Evolutionary conservation across 2,113 vertebrate species (phyloP), one percentile per base, ranked within the genome.

Genomic region (Scophthalmus maximus): DNA sequence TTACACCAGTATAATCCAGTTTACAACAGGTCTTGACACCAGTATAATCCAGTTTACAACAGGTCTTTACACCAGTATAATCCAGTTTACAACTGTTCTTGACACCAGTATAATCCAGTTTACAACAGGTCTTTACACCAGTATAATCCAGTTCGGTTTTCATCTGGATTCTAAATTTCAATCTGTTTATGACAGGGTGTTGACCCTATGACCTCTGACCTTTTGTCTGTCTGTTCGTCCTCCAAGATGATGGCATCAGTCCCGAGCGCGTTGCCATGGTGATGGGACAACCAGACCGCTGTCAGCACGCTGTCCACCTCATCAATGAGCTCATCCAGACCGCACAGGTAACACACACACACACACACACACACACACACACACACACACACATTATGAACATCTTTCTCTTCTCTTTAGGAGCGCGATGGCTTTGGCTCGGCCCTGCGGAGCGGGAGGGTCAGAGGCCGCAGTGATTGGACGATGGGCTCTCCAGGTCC

Each of bases 291-390:
- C 95, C 96, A 0, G 97, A 98, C 8, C 92, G 97, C 77, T 98
- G 97, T 87, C 96, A 98, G 50, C 96, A 98, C 0, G 96, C 97
- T 1, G 94, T 96, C 2, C 96, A 97, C 67, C 92, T 98, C 88
- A 97, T 98, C 94, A 96, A 91, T 0, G 96, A 98, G 63, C 96
- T 98, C 20, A 96, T 98, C 69, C 95, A 97, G 38, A 98, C 96
- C 0, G 96, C 96, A 30, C 97, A 98, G 96, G 97, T 98, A 60
- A 72, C 30, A 76, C 51, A 9, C 49, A 50, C 56, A 62, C 25
- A 34, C 47, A 47, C 47, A 18, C 18, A 17, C 27, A 6, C 22
- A 29, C 49, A 66, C 26, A 30, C 32, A 57, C 58, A 57, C n/a
- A 57, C 65, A 55, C 23, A 3, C 6, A 42, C 20, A 44, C 25